Conservation (phyloP, 2,113 vertebrate genomes). For the Mola mola region DNA sequence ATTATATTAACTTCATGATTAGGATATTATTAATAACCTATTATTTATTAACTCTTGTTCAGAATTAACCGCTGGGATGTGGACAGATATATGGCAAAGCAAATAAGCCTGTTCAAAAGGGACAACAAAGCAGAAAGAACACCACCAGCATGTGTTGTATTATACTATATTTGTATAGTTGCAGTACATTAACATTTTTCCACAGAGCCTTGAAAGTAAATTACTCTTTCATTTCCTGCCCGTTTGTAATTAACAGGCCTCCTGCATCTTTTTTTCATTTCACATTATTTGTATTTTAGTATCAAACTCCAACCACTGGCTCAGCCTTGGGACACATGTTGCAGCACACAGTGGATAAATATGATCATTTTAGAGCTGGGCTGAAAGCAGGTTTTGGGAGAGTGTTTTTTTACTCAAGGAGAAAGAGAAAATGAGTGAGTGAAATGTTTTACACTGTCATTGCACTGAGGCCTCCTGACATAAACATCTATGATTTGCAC, state of each 20-base stretch:
- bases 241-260: constrained; percentile 15
- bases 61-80: too few relatives aligned
- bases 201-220: constrained; percentile 23
- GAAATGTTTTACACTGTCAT: constrained; percentile 53
- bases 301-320: constrained; percentile 14
- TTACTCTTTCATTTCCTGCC: constrained; percentile 17
- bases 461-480: constrained; percentile 57
- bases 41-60: too few relatives aligned
- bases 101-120: too few relatives aligned
- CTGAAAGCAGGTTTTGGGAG: neutral
- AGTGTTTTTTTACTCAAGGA: constrained; percentile 2
- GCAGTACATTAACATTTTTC: constrained; percentile 40
- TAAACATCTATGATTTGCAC: constrained; percentile 67
- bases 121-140: too few relatives aligned
- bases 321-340: neutral
- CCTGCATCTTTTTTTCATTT: constrained; percentile 24
- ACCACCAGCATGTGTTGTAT: too few relatives aligned
- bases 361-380: constrained; percentile 18
- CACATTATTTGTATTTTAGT: constrained; percentile 17
- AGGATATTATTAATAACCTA: too few relatives aligned
- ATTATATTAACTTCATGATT: too few relatives aligned
- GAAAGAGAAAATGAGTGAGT: constrained; percentile 42
- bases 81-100: too few relatives aligned
- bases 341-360: constrained; percentile 23
- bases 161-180: constrained; percentile 26